Base-by-base conservation (phyloP, 2,797 vertebrate genomes). In the Acestrorhynchus altus region DNA sequence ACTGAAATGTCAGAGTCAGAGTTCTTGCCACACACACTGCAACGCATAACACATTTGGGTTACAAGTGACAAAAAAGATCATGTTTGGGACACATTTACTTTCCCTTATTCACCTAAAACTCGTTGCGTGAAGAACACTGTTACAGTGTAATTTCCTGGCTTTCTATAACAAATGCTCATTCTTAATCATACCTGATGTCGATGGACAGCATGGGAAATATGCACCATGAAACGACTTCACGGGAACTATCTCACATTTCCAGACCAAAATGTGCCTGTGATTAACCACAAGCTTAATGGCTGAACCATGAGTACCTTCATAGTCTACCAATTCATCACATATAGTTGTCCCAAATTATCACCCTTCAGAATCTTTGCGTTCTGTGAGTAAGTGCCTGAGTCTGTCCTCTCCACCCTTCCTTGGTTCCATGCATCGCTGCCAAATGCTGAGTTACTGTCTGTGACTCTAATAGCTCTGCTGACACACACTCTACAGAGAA, bases 371-470 rank as follows among this genome's bases (percentile, higher is more conserved):
- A 63, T 79, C 61, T 76, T 60, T 28, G 63, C 22, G 59, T 80
- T 56, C 44, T 76, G 81, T 69, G 63, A 86, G 64, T 79, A 74
- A 70, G 80, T 78, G 79, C 71, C 75, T 47, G 49, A 76, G 66
- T 76, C 40, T 78, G 22, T 28, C 35, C 66, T 67, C 67, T 81
- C 44, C 65, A 47, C 64, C 26, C 54, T 68, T 82, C 72, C 66
- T 35, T 26, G 22, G 49, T 40, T 75, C 61, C 64, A 42, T 20
- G 4, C 44, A 2, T 61, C 57, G 46, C 39, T 83, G 70, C 78
- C 72, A 82, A 84, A 77, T 80, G 70, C 76, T 85, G 86, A 84
- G 76, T 82, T 85, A 81, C 72, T 73, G 84, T 84, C 83, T 86
- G 59, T 39, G 66, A 77, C 49, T 77, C 18, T 72, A 40, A 31